Base-by-base conservation (phyloP, 2,113 vertebrate genomes). In the Vulpes vulpes region DNA sequence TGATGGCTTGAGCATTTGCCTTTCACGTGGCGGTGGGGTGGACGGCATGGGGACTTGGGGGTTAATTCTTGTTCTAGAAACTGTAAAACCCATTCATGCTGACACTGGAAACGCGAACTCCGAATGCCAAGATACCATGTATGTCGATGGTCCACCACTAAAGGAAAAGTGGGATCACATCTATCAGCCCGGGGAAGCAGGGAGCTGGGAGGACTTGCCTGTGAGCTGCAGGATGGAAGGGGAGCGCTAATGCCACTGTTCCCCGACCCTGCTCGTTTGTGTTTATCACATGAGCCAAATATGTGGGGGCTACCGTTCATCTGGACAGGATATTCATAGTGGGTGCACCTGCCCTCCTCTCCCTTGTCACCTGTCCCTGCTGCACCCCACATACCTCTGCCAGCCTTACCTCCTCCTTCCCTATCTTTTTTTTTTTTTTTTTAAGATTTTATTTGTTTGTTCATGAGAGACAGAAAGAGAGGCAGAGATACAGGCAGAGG, bases 61-160 rank as follows among this genome's bases (percentile, higher is more conserved):
- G 55, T 84, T 38, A 65, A 71, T 32, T 51, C 49, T 73, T 43
- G 25, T 80, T 79, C 25, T 5, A 57, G 90, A 57, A 86, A 91
- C 14, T 35, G 8, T 23, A 27, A 53, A 85, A 78, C 16, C 15
- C 43, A 4, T 14, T 60, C 27, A 20, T 4, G 35, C 43, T 5
- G 0, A 30, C 55, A 27, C 20, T n/a, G 38, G 43, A 57, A 57
- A n/a, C 55, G 5, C 51, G 35, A 10, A 7, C 19, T 59, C 69
- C 11, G 0, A 19, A 43, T 1, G 20, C 5, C 11, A 14, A 17
- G 23, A 19, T 8, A 8, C 23, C 51, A 16, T 8, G 3, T 20
- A 6, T 12, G 22, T 7, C 35, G 38, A 25, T 5, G 7, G 23
- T 57, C 35, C 1, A 0, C 17, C 5, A 10, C 32, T 2, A 1